Conservation (phyloP, 2,113 vertebrate genomes). For the Dermatemys mawii region DNA sequence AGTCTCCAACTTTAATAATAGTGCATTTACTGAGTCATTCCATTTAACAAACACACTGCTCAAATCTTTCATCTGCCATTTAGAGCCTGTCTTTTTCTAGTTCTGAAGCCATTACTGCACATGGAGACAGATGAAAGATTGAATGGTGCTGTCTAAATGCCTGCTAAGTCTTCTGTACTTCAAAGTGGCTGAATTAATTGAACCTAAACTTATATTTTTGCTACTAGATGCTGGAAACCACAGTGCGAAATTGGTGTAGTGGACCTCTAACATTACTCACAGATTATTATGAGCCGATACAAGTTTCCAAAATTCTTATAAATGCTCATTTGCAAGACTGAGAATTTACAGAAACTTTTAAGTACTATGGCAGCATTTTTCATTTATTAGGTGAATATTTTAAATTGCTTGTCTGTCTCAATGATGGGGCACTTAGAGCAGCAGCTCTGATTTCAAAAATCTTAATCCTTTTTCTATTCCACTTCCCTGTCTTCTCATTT, state of each 20-base stretch:
- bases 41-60: neutral
- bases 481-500: neutral
- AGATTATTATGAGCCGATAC: neutral
- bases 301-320: neutral
- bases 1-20: neutral
- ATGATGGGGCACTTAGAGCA: neutral
- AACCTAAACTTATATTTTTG: fast-evolving
- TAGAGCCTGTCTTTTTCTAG: neutral
- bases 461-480: neutral
- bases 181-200: neutral
- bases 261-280: neutral
- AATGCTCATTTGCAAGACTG: neutral
- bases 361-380: neutral
- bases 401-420: neutral
- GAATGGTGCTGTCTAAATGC: neutral
- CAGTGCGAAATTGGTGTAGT: neutral
- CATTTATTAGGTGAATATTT: neutral
- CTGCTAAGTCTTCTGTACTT: neutral
- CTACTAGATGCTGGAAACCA: neutral
- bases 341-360: neutral
- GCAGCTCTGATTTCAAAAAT: neutral
- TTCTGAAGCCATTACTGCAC: neutral
- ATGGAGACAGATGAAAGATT: neutral
- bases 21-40: neutral
- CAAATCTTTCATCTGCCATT: neutral